Evolutionary conservation across 2,797 vertebrate species (phyloP).

Genomic region (Sparus aurata): DNA sequence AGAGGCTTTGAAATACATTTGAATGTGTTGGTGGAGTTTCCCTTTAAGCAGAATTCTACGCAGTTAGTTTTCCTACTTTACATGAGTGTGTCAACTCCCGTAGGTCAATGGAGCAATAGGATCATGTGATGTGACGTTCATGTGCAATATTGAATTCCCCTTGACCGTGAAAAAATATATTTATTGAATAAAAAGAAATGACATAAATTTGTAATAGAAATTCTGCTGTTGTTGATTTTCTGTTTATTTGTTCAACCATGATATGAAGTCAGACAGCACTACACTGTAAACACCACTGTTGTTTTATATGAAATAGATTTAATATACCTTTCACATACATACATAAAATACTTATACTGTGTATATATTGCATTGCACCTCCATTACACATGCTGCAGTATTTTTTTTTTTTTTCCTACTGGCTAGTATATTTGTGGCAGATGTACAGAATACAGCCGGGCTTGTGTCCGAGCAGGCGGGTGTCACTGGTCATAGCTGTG

Average conservation of each 20-base stretch:
- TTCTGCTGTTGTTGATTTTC: conserved; percentile 18
- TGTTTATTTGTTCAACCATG: conserved; percentile 6
- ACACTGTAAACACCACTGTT: conserved; percentile 46
- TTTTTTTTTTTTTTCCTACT: conserved; percentile 52
- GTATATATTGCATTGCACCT: conserved; percentile 78
- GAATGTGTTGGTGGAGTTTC: too few species aligned
- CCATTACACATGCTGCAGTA: conserved; percentile 75
- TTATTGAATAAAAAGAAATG: conserved; percentile 77
- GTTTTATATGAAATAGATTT: conserved; percentile 81
- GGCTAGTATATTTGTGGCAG: conserved; percentile 59
- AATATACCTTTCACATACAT: conserved; percentile 79
- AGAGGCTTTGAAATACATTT: too few species aligned
- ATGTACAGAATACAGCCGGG: conserved; percentile 43
- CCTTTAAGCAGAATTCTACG: conserved; percentile 19
- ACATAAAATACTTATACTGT: conserved; percentile 62
- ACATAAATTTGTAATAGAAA: conserved; percentile 42
- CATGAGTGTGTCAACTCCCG: conserved; percentile 39
- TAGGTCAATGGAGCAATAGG: conserved; percentile 29
- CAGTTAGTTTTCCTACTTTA: conserved; percentile 34
- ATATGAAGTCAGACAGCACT: conserved; percentile 32
- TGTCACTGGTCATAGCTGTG: conserved; percentile 30
- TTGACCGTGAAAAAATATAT: conserved; percentile 68
- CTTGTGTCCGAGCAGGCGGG: conserved; percentile 37
- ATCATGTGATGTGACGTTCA: conserved; percentile 46
- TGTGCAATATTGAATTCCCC: conserved; percentile 67